Evolutionary conservation across 2,797 vertebrate species (phyloP), one percentile per base, ranked within the genome.

Genomic region (Distichodus sexfasciatus): DNA sequence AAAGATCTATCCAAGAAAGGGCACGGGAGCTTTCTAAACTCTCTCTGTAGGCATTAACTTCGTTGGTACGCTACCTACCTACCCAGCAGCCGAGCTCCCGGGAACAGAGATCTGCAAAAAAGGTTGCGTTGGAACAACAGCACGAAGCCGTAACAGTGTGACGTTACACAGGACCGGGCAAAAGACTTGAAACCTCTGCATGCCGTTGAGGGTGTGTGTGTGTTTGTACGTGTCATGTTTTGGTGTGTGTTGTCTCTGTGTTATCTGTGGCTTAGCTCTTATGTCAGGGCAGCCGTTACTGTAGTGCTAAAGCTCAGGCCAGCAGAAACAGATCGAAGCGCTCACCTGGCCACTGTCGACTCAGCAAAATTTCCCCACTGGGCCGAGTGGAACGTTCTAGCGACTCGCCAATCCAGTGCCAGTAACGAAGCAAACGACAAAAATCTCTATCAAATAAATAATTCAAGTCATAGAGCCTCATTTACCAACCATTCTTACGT

Each of bases 291-390:
- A 47, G 38, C 61, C 71, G 68, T 38, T 26, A 67, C 48, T 35
- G 47, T 44, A 58, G 58, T 72, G 47, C 55, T 68, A 74, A 71
- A 80, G 69, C 69, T 73, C 72, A 66, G 66, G 58, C 66, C 66
- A 72, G 76, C 68, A 63, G 72, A 78, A 81, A 83, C 80, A 83
- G 79, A 85, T 85, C 74, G 79, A 83, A 83, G 74, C 24, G 63
- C 66, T 77, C 79, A 77, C 80, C 80, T 78, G 83, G 54, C 74
- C 48, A 53, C 50, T 54, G 80, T 48, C n/a, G 55, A 79, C 67
- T 66, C 71, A 78, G 79, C 73, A 55, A n/a, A n/a, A 62, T 77
- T 77, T 76, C 47, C 47, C 47, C 63, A 64, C 48, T 11, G 29
- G 53, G 28, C 46, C 59, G 26, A 38, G 61, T 23, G n/a, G n/a